Percentiles rank a stretch among this genome's conserved stretches.
Evolutionary conservation across 2,888 invertebrate species (phyloP).

Genomic region (Chorisops tibialis): DNA sequence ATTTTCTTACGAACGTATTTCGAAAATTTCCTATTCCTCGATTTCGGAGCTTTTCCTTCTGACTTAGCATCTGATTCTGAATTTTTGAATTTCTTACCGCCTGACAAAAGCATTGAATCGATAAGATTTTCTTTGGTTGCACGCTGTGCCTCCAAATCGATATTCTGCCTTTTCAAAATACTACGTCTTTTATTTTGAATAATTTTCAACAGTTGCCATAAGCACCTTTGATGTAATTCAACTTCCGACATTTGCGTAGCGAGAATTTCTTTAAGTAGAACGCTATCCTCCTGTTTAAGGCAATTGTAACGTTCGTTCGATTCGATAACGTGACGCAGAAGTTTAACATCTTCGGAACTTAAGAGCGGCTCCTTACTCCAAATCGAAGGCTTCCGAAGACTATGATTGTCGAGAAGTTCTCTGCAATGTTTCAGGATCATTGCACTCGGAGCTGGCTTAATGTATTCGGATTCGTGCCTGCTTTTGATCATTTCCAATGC

Average conservation of each 20-base stretch:
- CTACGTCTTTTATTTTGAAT: conserved; percentile 2
- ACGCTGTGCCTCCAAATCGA: neutral
- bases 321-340: conserved; percentile 38
- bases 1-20: neutral
- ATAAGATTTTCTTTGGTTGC: neutral
- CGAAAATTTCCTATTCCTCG: too few relatives aligned
- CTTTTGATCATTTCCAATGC: too few relatives aligned
- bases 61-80: too few relatives aligned
- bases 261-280: neutral
- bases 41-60: too few relatives aligned
- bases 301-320: conserved; percentile 34
- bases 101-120: neutral
- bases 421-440: conserved; percentile 35
- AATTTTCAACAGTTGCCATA: neutral
- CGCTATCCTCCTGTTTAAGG: neutral
- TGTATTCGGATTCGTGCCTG: too few relatives aligned
- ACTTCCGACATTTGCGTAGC: conserved; percentile 11
- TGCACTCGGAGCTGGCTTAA: conserved; percentile 6
- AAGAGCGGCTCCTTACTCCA: conserved; percentile 20
- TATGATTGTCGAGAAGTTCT: conserved; percentile 32
- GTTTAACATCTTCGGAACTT: conserved; percentile 35
- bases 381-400: neutral
- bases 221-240: conserved; percentile 1
- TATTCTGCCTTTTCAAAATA: neutral
- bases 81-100: too few relatives aligned